Base-by-base conservation (phyloP, 2,888 invertebrate species). In the Leptothorax acervorum region DNA sequence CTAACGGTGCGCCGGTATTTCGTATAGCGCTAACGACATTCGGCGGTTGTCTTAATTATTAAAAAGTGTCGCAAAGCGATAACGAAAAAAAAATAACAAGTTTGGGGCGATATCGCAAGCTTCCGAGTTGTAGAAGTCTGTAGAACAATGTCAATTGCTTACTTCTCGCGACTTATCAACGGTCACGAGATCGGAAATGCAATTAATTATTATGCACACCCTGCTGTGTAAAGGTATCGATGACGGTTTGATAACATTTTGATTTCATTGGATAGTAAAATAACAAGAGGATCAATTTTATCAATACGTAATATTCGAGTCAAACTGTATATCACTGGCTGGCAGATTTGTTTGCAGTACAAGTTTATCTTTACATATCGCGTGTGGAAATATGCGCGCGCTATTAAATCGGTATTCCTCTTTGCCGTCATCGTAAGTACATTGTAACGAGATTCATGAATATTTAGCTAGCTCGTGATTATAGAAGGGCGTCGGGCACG, bases 381-480 rank as follows among this genome's bases (percentile, higher is more conserved):
- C 42, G n/a, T 11, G 31, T 42, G 45, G 57, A 79, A 70, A 71
- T 57, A 23, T 6, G 35, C 39, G 45, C 70, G 45, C 57, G 71
- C 71, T 35, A 35, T 71, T 78, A 66, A 68, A 76, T 76, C 57
- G 57, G 55, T 35, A 79, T 79, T 70, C 23, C 57, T 35, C 45
- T 6, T 23, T 4, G 48, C 15, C 71, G 66, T 28, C 62, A 42
- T 78, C 53, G 35, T 45, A 79, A 60, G 62, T 70, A 55, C 42
- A 51, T 68, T 60, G 83, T 78, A 68, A 62, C 70, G 60, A 63
- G 79, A 68, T 62, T 70, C 60, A 79, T 70, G 51, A 70, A 68
- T 79, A 70, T 60, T 65, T 70, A 60, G n/a, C 15, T 53, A 68
- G 53, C 23, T 31, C 70, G 35, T 78, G 70, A 83, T 83, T 79